A percentile compares a stretch with the other conserved stretches of the same genome.
Evolutionary conservation across 2,888 invertebrate species (phyloP).

Genomic region (Auanema sp.): DNA sequence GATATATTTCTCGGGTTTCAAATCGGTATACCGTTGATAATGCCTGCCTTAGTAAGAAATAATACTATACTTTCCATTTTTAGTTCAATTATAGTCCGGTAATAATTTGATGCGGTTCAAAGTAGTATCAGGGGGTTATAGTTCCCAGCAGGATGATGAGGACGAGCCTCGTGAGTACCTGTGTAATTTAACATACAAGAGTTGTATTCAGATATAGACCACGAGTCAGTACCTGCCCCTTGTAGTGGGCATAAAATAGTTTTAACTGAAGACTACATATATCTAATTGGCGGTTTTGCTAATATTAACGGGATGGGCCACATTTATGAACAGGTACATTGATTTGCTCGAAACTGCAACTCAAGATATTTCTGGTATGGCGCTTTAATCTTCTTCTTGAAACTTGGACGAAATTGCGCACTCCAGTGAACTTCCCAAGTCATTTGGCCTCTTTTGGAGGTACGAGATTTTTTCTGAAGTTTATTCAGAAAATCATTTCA

Average conservation of each 20-base stretch:
- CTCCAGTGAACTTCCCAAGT: constrained; percentile 22
- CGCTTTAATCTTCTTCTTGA: constrained; percentile 41
- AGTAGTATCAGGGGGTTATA: too few relatives aligned
- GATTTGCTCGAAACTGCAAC: background rate
- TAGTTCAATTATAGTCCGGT: too few relatives aligned
- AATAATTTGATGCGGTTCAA: too few relatives aligned
- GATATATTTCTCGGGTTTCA: too few relatives aligned
- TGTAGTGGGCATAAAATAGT: constrained; percentile 57
- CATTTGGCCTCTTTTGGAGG: constrained; percentile 50
- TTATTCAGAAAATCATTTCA: too few relatives aligned
- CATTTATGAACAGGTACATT: constrained; percentile 24
- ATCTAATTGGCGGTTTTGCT: constrained; percentile 52
- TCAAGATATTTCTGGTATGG: constrained; percentile 30
- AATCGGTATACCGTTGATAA: too few relatives aligned
- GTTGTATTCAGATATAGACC: too few relatives aligned
- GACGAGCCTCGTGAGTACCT: too few relatives aligned
- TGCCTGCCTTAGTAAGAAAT: too few relatives aligned
- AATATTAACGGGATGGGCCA: background rate
- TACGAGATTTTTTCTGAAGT: constrained; percentile 20
- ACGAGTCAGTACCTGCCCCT: constrained; percentile 24
- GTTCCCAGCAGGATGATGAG: too few relatives aligned
- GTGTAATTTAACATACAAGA: too few relatives aligned
- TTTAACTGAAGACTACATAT: constrained; percentile 50
- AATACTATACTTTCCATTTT: too few relatives aligned
- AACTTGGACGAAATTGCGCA: constrained; percentile 37